Base-by-base conservation (phyloP, 2,888 invertebrate genomes). In the Malachius bipustulatus region DNA sequence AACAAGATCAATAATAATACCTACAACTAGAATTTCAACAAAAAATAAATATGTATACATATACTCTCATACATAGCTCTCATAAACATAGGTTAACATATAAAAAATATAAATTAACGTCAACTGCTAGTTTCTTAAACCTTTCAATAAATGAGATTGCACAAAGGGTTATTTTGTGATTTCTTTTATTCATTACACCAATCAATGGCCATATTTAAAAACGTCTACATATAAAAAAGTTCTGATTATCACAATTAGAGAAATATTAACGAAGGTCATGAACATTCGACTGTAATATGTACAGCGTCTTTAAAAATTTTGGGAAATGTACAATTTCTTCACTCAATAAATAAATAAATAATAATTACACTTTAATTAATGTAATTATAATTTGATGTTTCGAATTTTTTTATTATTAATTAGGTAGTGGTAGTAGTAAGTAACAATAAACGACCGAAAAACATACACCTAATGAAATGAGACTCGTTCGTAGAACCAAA, bases 81-180 rank as follows among this genome's bases (percentile, higher is more conserved):
- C 49, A 45, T 49, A 51, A 51, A 50, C 49, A 48, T 49, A 51
- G 49, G 43, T 48, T 50, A 53, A 54, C 54, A 49, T 49, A 49
- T 50, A 46, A 52, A 50, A 51, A 48, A 51, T 49, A 49, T 48
- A 50, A 47, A 49, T 48, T 46, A 48, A 42, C 45, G 42, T 42
- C 45, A 47, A 43, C 38, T 41, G 43, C 43, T 42, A 37, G 35
- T 34, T 30, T 26, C 32, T 9, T 28, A 9, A 28, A 28, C 8
- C 6, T 24, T 6, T 24, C n/a, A 9, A 8, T 28, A 9, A 41
- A 41, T 39, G 36, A 37, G 43, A 43, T 43, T 43, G 43, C 41
- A 41, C 41, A 35, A 34, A 39, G 16, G 16, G 26, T 19, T 19
- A 8, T 8, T n/a, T 8, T 19, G n/a, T 19, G n/a, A 19, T 8